Evolutionary conservation across 2,113 vertebrate genomes (phyloP).

Genomic region (Atherinomorus stipes): DNA sequence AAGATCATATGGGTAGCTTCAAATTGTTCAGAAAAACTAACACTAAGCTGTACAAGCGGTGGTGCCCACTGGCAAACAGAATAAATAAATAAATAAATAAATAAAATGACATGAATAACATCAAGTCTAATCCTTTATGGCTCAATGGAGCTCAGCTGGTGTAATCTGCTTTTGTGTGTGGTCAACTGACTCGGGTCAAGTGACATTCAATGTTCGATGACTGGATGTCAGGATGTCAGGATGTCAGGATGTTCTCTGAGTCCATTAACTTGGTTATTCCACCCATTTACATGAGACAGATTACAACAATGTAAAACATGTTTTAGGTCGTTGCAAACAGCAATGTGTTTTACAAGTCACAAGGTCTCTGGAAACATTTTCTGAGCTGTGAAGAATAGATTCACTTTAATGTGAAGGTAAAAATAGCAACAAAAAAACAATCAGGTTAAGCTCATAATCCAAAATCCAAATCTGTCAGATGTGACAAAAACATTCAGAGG

Average conservation of each 20-base stretch:
- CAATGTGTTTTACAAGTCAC: not conserved
- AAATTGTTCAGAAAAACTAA: not conserved
- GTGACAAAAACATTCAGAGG: too few species aligned
- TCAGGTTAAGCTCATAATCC: too few species aligned
- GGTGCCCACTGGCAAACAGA: not conserved
- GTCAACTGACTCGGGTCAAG: not conserved
- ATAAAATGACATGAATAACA: not conserved
- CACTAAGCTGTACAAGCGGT: not conserved
- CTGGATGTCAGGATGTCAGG: too few species aligned
- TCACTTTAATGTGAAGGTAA: too few species aligned
- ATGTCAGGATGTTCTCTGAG: not conserved
- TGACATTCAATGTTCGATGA: not conserved
- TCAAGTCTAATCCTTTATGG: not conserved
- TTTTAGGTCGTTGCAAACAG: not conserved
- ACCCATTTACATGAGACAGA: not conserved
- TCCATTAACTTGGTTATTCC: not conserved
- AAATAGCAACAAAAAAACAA: too few species aligned
- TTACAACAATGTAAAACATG: not conserved
- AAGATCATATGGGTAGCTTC: not conserved
- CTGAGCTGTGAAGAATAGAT: not conserved
- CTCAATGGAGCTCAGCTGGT: not conserved
- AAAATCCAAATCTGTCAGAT: too few species aligned
- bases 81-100: too few species aligned
- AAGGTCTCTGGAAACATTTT: not conserved
- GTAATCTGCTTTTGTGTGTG: slow-evolving; percentile 2